Conservation (phyloP, 2,888 invertebrate species). For the Zygogramma bicolorata region DNA sequence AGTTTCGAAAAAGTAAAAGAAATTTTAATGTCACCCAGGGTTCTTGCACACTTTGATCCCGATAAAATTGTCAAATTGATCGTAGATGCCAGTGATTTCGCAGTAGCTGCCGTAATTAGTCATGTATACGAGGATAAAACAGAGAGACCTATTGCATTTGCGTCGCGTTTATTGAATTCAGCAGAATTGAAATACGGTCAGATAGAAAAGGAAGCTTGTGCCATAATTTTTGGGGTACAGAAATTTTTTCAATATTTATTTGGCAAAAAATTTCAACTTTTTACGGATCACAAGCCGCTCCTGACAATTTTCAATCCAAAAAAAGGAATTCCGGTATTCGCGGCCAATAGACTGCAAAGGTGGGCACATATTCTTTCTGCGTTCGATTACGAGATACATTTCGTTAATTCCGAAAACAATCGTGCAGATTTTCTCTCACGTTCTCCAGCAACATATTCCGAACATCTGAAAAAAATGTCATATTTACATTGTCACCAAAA, state of each 20-base stretch:
- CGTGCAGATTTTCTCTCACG: too few species aligned
- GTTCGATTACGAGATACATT: not conserved
- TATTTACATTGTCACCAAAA: not conserved
- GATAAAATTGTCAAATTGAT: not conserved
- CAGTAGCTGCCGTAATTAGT: not conserved
- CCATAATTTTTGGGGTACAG: not conserved
- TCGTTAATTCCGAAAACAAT: not conserved
- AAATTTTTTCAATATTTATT: not conserved
- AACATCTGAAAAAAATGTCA: not conserved
- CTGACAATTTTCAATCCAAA: not conserved
- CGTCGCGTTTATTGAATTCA: not conserved
- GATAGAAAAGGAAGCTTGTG: not conserved
- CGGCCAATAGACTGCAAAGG: not conserved
- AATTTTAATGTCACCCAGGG: not conserved
- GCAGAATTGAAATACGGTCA: not conserved
- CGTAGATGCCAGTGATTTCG: not conserved
- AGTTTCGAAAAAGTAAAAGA: not conserved
- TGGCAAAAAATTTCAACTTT: not conserved
- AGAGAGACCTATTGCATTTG: not conserved
- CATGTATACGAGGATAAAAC: not conserved
- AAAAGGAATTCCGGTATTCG: not conserved
- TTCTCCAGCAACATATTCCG: too few species aligned
- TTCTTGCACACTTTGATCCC: not conserved
- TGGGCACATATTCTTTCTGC: not conserved
- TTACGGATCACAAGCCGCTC: not conserved